Evolutionary conservation across 2,113 vertebrate genomes (phyloP).

Genomic region (Butorides virescens): DNA sequence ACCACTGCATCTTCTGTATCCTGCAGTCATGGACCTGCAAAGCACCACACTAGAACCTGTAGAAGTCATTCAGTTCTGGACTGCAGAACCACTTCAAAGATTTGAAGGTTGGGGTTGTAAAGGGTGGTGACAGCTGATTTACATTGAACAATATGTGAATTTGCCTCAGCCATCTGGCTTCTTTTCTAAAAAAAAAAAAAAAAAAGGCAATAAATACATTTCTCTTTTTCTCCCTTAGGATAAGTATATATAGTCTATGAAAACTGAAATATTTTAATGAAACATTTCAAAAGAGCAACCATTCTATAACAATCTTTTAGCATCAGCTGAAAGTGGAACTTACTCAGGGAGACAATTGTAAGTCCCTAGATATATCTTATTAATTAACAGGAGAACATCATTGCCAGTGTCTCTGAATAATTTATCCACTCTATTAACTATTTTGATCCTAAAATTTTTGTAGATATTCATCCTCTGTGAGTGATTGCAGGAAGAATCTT

Average conservation of each 20-base stretch:
- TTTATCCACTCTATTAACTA: background rate
- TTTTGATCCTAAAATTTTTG: conserved; percentile 39
- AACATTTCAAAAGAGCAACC: background rate
- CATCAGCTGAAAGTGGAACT: background rate
- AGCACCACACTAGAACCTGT: background rate
- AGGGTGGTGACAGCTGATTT: background rate
- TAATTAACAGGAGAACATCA: conserved; percentile 56
- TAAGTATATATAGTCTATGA: background rate
- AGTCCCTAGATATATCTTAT: conserved; percentile 25
- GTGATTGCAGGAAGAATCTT: conserved; percentile 3
- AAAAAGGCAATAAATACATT: background rate
- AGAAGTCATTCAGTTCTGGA: background rate
- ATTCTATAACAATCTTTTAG: background rate
- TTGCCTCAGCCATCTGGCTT: background rate
- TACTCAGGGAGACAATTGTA: background rate
- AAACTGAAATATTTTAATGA: conserved; percentile 13
- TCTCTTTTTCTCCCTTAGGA: background rate
- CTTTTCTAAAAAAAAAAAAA: background rate
- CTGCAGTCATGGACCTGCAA: rapidly evolving
- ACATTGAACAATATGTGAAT: background rate
- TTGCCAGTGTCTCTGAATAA: conserved; percentile 37
- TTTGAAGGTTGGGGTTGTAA: background rate
- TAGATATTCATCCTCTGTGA: conserved; percentile 16
- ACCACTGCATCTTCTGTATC: rapidly evolving
- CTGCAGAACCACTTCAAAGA: background rate